phyloP scores from a whole-genome alignment of 2,888 invertebrate genomes.

The Lepidochrysops patricia region DNA sequence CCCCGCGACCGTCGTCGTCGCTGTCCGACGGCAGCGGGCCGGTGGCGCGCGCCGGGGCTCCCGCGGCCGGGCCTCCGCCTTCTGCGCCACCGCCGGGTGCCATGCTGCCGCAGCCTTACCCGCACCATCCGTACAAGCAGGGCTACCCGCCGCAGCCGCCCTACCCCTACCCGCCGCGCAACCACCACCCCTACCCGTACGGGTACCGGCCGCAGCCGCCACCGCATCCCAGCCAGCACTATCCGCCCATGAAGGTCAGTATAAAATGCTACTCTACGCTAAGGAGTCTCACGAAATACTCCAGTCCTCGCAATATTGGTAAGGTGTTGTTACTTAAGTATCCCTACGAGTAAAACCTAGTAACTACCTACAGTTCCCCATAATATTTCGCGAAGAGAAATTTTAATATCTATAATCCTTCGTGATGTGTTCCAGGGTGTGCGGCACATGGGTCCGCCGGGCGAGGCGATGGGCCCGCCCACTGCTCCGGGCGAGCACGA shows the following conservation, averaged over 20 bases:
- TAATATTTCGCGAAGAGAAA: too few relatives aligned
- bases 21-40: constrained; percentile 73
- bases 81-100: constrained; percentile 55
- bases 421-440: constrained; percentile 68
- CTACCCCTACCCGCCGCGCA: constrained; percentile 61
- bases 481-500: constrained; percentile 77
- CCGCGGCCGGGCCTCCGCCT: constrained; percentile 40
- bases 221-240: constrained; percentile 57
- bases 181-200: constrained; percentile 68
- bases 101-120: constrained; percentile 59
- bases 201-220: constrained; percentile 58
- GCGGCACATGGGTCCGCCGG: constrained; percentile 73
- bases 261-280: too few relatives aligned
- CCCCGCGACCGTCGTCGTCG: constrained; percentile 93
- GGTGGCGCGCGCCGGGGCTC: constrained; percentile 44
- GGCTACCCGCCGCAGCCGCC: constrained; percentile 67
- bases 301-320: too few relatives aligned
- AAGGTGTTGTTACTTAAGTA: not conserved
- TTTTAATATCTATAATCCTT: constrained; percentile 28
- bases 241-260: constrained; percentile 57
- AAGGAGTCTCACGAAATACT: too few relatives aligned
- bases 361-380: too few relatives aligned
- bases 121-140: constrained; percentile 58
- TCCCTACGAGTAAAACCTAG: too few relatives aligned
- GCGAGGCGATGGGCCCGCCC: constrained; percentile 75